Percentiles rank a stretch among this genome's conserved stretches.
Conservation (phyloP, 2,888 invertebrate genomes). For the Andrena marginata region DNA sequence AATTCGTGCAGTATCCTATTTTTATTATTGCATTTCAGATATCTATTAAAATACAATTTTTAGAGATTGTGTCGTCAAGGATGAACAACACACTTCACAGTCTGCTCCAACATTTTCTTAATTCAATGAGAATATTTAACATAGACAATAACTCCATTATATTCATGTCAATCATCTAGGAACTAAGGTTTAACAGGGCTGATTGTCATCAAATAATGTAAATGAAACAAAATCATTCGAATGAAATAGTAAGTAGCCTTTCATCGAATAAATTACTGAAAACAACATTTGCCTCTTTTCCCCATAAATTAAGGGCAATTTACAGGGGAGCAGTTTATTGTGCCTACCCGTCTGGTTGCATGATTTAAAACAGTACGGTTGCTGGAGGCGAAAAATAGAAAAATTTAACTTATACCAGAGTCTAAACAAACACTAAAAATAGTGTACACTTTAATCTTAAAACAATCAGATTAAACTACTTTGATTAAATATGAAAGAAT, state of each 20-base stretch:
- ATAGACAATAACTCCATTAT: too few relatives aligned
- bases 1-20: too few relatives aligned
- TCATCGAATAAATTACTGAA: constrained; percentile 27
- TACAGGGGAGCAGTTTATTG: constrained; percentile 32
- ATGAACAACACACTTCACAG: too few relatives aligned
- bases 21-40: too few relatives aligned
- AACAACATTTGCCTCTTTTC: constrained; percentile 9
- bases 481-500: not conserved
- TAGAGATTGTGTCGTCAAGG: too few relatives aligned
- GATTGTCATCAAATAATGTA: not conserved
- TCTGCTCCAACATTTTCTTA: too few relatives aligned
- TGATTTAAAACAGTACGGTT: constrained; percentile 32
- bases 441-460: not conserved
- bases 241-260: constrained; percentile 17
- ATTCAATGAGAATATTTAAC: too few relatives aligned
- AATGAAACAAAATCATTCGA: not conserved
- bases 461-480: not conserved
- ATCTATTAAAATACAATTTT: too few relatives aligned
- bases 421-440: not conserved
- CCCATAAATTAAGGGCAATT: constrained; percentile 35
- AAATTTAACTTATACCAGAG: constrained; percentile 14
- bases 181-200: not conserved
- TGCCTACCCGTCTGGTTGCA: constrained; percentile 43
- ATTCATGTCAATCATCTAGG: not conserved
- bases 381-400: constrained; percentile 7